These are phyloP conservation scores for Gobiocypris rarus DNA, from an alignment of 2,113 vertebrate genomes.

Conservation along the genomic window DNA sequence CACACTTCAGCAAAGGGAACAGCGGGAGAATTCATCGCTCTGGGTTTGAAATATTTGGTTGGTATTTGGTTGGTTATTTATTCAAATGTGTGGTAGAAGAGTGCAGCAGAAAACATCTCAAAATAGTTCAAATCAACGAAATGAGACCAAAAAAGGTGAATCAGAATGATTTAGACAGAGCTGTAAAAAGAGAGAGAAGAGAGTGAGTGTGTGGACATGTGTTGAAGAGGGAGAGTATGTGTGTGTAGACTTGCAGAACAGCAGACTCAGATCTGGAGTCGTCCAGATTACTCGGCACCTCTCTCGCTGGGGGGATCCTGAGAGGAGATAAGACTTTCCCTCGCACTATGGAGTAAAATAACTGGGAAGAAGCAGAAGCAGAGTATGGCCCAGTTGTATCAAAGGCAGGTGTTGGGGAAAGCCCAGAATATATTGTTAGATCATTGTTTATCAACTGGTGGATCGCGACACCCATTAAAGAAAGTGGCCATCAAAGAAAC, in stretches of 20 bases:
- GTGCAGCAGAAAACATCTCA: neutral
- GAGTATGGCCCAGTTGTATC: neutral
- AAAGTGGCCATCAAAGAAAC: no score
- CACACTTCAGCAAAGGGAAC: slow-evolving; percentile 1
- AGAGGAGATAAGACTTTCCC: slow-evolving; percentile 72
- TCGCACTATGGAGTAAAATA: neutral
- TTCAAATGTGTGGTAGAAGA: neutral
- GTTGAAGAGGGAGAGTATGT: neutral
- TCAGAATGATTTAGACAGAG: neutral
- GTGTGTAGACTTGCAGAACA: slow-evolving; percentile 50
- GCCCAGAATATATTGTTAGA: neutral
- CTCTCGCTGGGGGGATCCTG: slow-evolving; percentile 75
- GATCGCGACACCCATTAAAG: no score
- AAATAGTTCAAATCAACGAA: neutral
- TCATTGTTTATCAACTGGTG: no score
- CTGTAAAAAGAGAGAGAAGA: neutral
- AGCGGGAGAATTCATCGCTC: neutral
- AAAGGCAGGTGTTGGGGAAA: neutral
- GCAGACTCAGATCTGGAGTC: slow-evolving; percentile 68
- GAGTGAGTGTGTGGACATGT: neutral
- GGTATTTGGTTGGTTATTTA: neutral
- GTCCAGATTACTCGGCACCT: slow-evolving; percentile 80
- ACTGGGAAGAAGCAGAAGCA: neutral
- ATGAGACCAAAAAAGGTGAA: slow-evolving; percentile 1
- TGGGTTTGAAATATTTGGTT: neutral